Conservation (phyloP, 1,140 invertebrate species). For the Atta colombica region DNA sequence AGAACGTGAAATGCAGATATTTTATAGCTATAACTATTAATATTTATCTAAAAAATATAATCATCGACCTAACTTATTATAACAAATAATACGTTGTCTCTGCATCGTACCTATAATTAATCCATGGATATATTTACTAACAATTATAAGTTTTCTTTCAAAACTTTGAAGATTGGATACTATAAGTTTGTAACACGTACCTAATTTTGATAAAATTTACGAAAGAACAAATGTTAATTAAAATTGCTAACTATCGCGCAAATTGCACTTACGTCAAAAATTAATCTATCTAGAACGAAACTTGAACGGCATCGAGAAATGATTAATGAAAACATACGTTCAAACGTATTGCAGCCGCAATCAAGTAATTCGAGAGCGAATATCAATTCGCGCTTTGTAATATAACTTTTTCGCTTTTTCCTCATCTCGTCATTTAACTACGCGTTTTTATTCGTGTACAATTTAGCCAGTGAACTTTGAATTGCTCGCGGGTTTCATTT, state of each 20-base stretch:
- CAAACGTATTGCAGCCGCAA: conserved; percentile 27
- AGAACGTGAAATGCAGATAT: not conserved
- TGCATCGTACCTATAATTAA: not conserved
- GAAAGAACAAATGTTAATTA: conserved; percentile 26
- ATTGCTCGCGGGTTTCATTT: conserved; percentile 5
- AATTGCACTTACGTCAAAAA: conserved; percentile 33
- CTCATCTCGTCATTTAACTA: not conserved
- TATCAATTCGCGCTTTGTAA: conserved; percentile 51
- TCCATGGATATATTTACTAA: not conserved
- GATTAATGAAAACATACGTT: conserved; percentile 55
- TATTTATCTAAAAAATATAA: conserved; percentile 21
- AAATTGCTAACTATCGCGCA: conserved; percentile 4
- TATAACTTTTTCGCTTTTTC: conserved; percentile 44
- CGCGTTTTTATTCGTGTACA: conserved; percentile 23
- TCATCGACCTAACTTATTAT: not conserved
- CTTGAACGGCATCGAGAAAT: conserved; percentile 39
- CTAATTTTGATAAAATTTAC: not conserved
- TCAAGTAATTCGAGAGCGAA: conserved; percentile 50
- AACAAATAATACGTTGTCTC: not conserved
- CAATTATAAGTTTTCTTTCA: conserved; percentile 11
- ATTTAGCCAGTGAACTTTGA: conserved; percentile 16
- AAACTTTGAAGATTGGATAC: not conserved
- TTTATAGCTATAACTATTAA: not conserved
- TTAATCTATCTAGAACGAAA: conserved; percentile 29
- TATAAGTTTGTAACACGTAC: conserved; percentile 14